Percentiles rank a stretch among this genome's conserved stretches.
These are phyloP conservation scores for Tursiops truncatus DNA, from an alignment of 2,113 vertebrate genomes.

Conservation along the genomic window DNA sequence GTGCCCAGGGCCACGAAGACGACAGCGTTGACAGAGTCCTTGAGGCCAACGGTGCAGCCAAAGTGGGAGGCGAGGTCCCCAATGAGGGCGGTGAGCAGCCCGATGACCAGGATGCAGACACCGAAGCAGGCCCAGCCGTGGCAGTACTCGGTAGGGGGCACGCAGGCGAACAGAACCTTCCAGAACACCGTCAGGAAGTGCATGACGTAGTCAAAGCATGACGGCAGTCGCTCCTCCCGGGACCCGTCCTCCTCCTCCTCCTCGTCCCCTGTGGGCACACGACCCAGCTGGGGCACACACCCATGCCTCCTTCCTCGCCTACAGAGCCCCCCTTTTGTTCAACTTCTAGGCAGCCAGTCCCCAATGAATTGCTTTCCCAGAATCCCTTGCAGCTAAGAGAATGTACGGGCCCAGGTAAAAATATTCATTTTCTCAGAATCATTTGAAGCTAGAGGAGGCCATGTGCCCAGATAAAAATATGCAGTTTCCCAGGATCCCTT, in stretches of 20 bases:
- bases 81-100: slow-evolving; percentile 92
- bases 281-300: slow-evolving; percentile 66
- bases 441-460: background rate
- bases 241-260: slow-evolving; percentile 91
- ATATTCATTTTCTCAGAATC: background rate
- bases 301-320: background rate
- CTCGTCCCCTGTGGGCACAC: slow-evolving; percentile 86
- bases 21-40: slow-evolving; percentile 93
- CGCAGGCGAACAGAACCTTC: slow-evolving; percentile 95
- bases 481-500: background rate
- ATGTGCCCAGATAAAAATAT: background rate
- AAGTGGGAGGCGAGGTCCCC: slow-evolving; percentile 95
- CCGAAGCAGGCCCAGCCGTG: slow-evolving; percentile 95
- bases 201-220: slow-evolving; percentile 95
- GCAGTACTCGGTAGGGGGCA: slow-evolving; percentile 94
- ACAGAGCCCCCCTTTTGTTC: background rate
- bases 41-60: slow-evolving; percentile 94
- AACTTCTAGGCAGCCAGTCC: background rate
- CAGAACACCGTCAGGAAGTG: slow-evolving; percentile 96
- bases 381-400: background rate
- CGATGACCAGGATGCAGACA: slow-evolving; percentile 91
- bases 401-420: background rate
- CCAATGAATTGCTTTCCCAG: background rate
- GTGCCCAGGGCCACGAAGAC: slow-evolving; percentile 95
- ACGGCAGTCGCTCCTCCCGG: slow-evolving; percentile 89